Evolutionary conservation across 2,797 vertebrate genomes (phyloP).

Genomic region (Hirundo rustica): DNA sequence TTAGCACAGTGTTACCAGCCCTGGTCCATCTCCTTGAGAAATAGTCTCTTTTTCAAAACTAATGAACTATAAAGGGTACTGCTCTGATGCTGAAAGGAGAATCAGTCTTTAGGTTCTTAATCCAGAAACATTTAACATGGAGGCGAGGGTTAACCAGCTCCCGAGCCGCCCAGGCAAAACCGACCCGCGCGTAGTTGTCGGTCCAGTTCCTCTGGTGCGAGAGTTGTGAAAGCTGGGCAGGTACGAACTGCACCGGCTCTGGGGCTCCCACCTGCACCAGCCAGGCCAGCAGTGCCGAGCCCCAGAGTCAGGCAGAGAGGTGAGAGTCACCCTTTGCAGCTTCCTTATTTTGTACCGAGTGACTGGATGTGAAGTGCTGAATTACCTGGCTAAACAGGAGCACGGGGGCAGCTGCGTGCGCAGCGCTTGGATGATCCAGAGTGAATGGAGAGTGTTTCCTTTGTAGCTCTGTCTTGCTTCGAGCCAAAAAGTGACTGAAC

Average conservation of each 20-base stretch:
- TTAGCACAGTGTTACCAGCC: not conserved
- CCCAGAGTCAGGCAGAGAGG: not conserved
- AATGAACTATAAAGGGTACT: not conserved
- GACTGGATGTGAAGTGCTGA: not conserved
- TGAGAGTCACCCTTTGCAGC: not conserved
- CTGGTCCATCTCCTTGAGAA: not conserved
- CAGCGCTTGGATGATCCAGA: not conserved
- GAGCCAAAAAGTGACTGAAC: conserved; percentile 39
- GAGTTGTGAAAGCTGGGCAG: conserved; percentile 51
- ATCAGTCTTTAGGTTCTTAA: not conserved
- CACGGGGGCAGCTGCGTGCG: rapidly evolving
- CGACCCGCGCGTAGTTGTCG: not conserved
- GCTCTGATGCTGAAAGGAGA: not conserved
- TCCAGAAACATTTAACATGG: not conserved
- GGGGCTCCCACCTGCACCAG: not conserved
- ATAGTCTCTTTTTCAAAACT: not conserved
- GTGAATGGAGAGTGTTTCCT: not conserved
- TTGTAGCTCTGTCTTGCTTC: conserved; percentile 26
- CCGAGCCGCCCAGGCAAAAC: not conserved
- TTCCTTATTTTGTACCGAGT: not conserved
- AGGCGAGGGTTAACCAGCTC: conserved; percentile 12
- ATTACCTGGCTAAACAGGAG: not conserved
- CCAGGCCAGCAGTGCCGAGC: not conserved
- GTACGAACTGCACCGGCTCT: not conserved
- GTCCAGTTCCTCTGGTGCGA: conserved; percentile 40